A percentile compares a stretch with the other conserved stretches of the same genome.
Conservation (phyloP, 2,113 vertebrate genomes). For the Lathamus discolor region DNA sequence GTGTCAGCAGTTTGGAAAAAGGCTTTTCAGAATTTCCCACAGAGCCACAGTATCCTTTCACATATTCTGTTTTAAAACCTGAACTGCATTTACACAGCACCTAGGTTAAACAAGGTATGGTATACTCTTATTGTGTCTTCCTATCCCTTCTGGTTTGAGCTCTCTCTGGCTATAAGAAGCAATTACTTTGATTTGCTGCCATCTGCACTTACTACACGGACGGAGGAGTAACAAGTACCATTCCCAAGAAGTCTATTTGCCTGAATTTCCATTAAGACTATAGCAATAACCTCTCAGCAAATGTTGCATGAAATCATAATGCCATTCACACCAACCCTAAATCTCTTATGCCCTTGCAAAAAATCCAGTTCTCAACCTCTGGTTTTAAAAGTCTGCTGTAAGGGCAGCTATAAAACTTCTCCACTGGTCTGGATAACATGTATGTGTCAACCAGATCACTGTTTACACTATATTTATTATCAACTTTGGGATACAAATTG, state of each 20-base stretch:
- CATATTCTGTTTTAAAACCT: not conserved
- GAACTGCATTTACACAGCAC: not conserved
- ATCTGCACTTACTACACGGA: not conserved
- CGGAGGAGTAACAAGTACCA: not conserved
- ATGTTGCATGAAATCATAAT: slow-evolving; percentile 8
- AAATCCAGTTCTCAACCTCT: not conserved
- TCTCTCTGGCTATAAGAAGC: not conserved
- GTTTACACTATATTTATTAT: slow-evolving; percentile 4
- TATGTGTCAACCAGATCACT: not conserved
- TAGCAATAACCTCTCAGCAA: slow-evolving; percentile 14
- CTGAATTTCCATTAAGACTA: slow-evolving; percentile 10
- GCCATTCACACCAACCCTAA: not conserved
- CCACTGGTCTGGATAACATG: not conserved
- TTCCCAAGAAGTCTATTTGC: not conserved
- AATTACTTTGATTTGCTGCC: not conserved
- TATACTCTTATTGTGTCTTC: not conserved
- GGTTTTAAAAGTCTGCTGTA: not conserved
- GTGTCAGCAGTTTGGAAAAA: not conserved
- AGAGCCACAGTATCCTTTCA: not conserved
- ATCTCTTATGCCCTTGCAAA: not conserved
- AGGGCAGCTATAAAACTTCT: not conserved
- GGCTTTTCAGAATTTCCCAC: not conserved
- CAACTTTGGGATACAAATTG: slow-evolving; percentile 27
- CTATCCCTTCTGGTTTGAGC: not conserved
- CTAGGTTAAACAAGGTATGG: not conserved